Conservation (phyloP, 1,140 invertebrate genomes). For the Trypoxylus dichotomus region DNA sequence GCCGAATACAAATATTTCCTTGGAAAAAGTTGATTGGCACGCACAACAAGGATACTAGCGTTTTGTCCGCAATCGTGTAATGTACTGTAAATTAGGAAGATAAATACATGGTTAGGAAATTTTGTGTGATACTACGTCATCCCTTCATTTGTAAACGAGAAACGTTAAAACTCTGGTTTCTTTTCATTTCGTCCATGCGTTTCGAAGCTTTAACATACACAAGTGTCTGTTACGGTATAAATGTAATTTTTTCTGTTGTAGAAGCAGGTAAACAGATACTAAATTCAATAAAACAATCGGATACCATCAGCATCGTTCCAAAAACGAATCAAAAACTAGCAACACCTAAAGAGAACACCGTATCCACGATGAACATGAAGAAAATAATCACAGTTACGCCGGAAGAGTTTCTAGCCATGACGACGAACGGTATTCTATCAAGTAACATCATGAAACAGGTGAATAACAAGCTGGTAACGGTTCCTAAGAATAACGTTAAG, state of each 20-base stretch:
- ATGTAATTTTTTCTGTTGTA: conserved; percentile 42
- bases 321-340: conserved; percentile 48
- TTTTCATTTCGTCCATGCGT: too few relatives aligned
- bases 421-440: conserved; percentile 35
- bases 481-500: conserved; percentile 45
- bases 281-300: conserved; percentile 60
- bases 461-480: conserved; percentile 35
- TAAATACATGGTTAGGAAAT: too few relatives aligned
- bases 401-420: conserved; percentile 50
- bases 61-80: too few relatives aligned
- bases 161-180: too few relatives aligned
- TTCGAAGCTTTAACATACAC: too few relatives aligned
- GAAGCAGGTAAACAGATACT: conserved; percentile 77
- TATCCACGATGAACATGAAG: conserved; percentile 48
- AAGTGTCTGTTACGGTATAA: too few relatives aligned
- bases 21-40: too few relatives aligned
- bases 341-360: not conserved
- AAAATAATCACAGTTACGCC: conserved; percentile 51
- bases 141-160: too few relatives aligned
- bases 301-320: conserved; percentile 55
- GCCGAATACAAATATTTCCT: too few relatives aligned
- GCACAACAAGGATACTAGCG: too few relatives aligned
- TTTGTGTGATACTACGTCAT: too few relatives aligned
- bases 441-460: conserved; percentile 36
- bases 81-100: too few relatives aligned